Evolutionary conservation across 2,888 invertebrate species (phyloP).

Genomic region (Gibbula magus): DNA sequence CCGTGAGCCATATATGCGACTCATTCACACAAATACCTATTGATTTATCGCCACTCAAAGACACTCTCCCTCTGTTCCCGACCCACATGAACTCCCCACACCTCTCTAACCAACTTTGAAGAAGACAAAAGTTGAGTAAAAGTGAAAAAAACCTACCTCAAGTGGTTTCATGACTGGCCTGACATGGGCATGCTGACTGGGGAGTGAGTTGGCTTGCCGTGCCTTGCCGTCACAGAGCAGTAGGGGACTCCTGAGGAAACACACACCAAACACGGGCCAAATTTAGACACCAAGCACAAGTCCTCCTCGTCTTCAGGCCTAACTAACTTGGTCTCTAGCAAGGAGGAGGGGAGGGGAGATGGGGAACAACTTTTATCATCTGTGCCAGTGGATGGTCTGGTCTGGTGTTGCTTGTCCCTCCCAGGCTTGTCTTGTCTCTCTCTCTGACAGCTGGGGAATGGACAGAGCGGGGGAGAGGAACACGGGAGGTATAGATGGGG

Average conservation of each 20-base stretch:
- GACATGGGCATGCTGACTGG: slow-evolving; percentile 38
- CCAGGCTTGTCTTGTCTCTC: neutral
- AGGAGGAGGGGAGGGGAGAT: slow-evolving; percentile 20
- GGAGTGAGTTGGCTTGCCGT: neutral
- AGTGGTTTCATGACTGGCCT: slow-evolving; percentile 47
- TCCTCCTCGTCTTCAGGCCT: neutral
- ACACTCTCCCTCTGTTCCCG: neutral
- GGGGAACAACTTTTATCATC: slow-evolving; percentile 33
- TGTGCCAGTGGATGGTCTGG: slow-evolving; percentile 1
- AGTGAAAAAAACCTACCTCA: slow-evolving; percentile 42
- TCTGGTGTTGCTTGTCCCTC: slow-evolving; percentile 2
- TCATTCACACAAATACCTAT: slow-evolving; percentile 22
- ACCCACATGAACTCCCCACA: neutral
- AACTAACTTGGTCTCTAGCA: neutral
- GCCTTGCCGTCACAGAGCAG: neutral
- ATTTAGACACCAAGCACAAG: slow-evolving; percentile 31
- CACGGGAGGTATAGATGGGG: neutral
- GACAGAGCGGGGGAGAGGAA: neutral
- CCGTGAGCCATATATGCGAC: slow-evolving; percentile 13
- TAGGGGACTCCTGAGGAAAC: slow-evolving; percentile 23
- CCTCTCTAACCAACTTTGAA: neutral
- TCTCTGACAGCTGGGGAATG: neutral
- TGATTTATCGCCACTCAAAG: neutral
- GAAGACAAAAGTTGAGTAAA: neutral
- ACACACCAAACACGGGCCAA: slow-evolving; percentile 37